A percentile compares a stretch with the other conserved stretches of the same genome.
Conservation (phyloP, 92 coral and sea anemone species). For the Epizoanthus ramosus region DNA sequence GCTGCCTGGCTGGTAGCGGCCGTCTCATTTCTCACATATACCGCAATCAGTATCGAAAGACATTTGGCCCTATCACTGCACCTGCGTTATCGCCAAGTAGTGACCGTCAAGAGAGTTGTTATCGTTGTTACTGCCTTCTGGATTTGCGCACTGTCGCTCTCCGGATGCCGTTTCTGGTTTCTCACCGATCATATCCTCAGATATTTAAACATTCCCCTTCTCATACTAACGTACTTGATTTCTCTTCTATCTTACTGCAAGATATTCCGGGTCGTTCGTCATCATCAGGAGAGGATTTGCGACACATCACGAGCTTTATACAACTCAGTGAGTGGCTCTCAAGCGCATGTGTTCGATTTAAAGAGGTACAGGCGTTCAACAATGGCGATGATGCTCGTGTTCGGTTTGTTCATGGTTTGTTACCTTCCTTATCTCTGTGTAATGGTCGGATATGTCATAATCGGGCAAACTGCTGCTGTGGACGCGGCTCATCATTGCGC, state of each 20-base stretch:
- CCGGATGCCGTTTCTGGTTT: slow-evolving; percentile 12
- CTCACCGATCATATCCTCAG: slow-evolving; percentile 6
- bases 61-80: slow-evolving; percentile 2
- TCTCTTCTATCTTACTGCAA: slow-evolving; percentile 34
- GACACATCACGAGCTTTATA: not conserved
- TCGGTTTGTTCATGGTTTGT: slow-evolving; percentile 44
- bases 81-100: slow-evolving; percentile 12
- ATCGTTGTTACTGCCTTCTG: slow-evolving; percentile 1
- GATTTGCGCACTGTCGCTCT: not conserved
- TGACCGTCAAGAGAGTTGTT: not conserved
- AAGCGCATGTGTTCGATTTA: not conserved
- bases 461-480: slow-evolving; percentile 44
- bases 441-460: not conserved
- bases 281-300: slow-evolving; percentile 33
- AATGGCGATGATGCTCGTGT: slow-evolving; percentile 40
- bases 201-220: slow-evolving; percentile 14
- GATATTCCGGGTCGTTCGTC: slow-evolving; percentile 41
- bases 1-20: slow-evolving; percentile 2
- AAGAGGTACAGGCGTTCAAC: slow-evolving; percentile 49
- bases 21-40: slow-evolving; percentile 4
- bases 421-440: slow-evolving; percentile 46
- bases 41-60: slow-evolving; percentile 12
- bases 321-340: not conserved
- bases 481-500: slow-evolving; percentile 46
- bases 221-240: not conserved